phyloP scores from a whole-genome alignment of 2,113 vertebrate species.

The Fulica atra region DNA sequence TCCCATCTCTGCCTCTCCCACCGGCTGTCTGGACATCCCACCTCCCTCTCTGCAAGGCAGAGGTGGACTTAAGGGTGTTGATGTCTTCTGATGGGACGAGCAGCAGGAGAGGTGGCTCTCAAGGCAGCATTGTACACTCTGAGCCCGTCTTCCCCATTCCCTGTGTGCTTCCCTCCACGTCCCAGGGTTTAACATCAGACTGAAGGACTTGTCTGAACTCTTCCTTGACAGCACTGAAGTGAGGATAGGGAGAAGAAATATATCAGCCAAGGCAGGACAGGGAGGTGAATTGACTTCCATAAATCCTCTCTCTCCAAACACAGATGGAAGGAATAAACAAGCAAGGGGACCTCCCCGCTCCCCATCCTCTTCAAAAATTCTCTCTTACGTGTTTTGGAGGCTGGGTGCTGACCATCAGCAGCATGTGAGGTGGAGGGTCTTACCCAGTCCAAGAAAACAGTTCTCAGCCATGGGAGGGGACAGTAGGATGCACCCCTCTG shows the following conservation, averaged over 20 bases:
- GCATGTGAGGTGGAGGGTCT: not conserved
- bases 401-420: not conserved
- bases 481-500: fast-evolving
- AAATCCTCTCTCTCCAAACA: not conserved
- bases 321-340: not conserved
- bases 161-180: not conserved
- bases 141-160: fast-evolving
- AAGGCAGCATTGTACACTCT: fast-evolving
- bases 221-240: not conserved
- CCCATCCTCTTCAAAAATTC: not conserved
- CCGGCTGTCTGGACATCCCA: not conserved
- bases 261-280: not conserved
- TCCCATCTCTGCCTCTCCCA: not conserved
- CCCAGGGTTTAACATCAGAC: not conserved
- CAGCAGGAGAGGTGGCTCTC: not conserved
- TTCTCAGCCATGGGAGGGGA: not conserved
- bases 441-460: not conserved
- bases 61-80: not conserved
- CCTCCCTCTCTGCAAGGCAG: not conserved
- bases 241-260: not conserved
- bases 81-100: not conserved
- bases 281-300: not conserved
- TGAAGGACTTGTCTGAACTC: not conserved
- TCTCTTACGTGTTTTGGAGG: not conserved
- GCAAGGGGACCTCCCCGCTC: not conserved